Conservation (phyloP, 2,888 invertebrate species). For the Flexamia atlantica region DNA sequence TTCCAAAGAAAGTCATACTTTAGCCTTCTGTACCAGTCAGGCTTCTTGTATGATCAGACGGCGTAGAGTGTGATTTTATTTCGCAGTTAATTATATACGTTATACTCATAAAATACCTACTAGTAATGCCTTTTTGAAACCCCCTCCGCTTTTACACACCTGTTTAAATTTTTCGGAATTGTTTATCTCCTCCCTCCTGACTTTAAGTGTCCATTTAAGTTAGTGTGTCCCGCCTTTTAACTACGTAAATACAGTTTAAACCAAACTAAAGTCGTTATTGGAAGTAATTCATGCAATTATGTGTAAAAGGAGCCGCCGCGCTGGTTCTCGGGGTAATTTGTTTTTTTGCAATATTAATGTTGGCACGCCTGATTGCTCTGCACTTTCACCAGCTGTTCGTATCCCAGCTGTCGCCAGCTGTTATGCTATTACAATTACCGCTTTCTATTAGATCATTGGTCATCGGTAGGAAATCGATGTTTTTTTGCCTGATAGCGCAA, state of each 20-base stretch:
- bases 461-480: too few relatives aligned
- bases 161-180: background rate
- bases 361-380: constrained; percentile 7
- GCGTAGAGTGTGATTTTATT: too few relatives aligned
- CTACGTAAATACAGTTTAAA: background rate
- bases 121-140: background rate
- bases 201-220: background rate
- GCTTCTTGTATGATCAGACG: too few relatives aligned
- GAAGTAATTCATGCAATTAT: constrained; percentile 17
- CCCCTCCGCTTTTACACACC: background rate
- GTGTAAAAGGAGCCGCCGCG: constrained; percentile 2
- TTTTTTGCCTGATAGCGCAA: too few relatives aligned
- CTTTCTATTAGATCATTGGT: background rate
- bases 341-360: constrained; percentile 26
- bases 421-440: background rate
- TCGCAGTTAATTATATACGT: too few relatives aligned
- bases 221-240: background rate
- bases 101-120: too few relatives aligned
- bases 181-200: background rate
- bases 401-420: constrained; percentile 16
- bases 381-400: constrained; percentile 26
- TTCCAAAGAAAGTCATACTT: too few relatives aligned
- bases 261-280: background rate
- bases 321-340: constrained; percentile 2
- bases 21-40: too few relatives aligned